phyloP scores from a whole-genome alignment of 2,888 invertebrate genomes.

The Polyploca ridens region DNA sequence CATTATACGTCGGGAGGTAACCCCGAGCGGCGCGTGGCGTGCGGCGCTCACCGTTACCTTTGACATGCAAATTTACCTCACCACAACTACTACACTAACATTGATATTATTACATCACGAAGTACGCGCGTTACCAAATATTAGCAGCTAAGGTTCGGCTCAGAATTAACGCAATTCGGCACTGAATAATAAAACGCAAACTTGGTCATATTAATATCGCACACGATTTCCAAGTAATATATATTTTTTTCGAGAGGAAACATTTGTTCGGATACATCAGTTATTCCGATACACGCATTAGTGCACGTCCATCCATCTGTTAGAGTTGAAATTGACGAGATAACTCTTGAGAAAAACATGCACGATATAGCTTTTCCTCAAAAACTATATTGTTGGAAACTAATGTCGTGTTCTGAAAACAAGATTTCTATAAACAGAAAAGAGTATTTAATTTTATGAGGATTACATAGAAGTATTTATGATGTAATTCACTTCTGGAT shows the following conservation, averaged over 20 bases:
- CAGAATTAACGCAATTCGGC: not conserved
- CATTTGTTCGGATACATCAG: not conserved
- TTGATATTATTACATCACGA: not conserved
- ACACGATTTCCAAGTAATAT: not conserved
- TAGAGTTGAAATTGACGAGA: not conserved
- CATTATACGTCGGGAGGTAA: conserved; percentile 1
- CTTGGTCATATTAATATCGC: not conserved
- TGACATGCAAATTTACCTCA: conserved; percentile 6
- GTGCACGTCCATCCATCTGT: not conserved
- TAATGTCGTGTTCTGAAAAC: not conserved
- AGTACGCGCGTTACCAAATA: conserved; percentile 3
- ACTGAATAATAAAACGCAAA: not conserved
- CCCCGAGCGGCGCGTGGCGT: not conserved
- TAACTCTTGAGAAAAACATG: not conserved
- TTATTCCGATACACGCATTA: not conserved
- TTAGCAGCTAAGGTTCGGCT: not conserved
- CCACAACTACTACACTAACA: not conserved
- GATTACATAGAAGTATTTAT: not conserved
- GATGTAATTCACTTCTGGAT: not conserved
- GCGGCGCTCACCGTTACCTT: not conserved
- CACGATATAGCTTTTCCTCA: not conserved
- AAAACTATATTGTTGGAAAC: not conserved
- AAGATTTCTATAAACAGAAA: no score
- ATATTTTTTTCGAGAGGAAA: not conserved
- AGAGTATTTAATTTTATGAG: no score